phyloP scores from a whole-genome alignment of 1,140 invertebrate genomes.

The Euwallacea similis region DNA sequence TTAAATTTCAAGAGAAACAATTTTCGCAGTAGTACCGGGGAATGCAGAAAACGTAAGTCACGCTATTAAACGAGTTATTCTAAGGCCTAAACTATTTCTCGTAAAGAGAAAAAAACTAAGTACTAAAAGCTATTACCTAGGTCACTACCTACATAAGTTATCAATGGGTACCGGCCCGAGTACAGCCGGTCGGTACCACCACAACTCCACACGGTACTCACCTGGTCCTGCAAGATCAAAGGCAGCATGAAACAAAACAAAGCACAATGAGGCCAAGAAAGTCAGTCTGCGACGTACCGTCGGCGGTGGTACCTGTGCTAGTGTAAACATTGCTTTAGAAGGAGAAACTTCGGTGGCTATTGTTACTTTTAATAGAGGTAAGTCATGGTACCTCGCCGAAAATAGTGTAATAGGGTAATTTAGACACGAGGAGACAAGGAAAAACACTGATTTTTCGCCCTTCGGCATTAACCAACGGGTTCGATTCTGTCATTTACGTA shows the following conservation, averaged over 20 bases:
- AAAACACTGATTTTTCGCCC: too few species aligned
- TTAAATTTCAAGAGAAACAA: too few species aligned
- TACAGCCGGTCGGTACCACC: constrained; percentile 2
- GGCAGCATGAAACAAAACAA: constrained; percentile 52
- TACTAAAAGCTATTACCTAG: constrained; percentile 4
- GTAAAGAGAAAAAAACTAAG: background rate
- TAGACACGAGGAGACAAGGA: too few species aligned
- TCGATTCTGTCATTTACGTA: too few species aligned
- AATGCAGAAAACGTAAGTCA: background rate
- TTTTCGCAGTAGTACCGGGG: background rate
- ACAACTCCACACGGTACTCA: constrained; percentile 39
- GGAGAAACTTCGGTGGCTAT: too few species aligned
- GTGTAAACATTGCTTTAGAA: background rate
- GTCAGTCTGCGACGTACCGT: constrained; percentile 44
- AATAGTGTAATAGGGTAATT: too few species aligned
- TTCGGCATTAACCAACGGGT: too few species aligned
- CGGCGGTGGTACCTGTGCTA: constrained; percentile 10
- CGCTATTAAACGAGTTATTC: background rate
- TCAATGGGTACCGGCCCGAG: constrained; percentile 5
- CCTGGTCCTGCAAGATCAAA: constrained; percentile 49
- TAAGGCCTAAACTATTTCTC: too few species aligned
- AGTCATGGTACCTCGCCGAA: too few species aligned
- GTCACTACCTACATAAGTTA: constrained; percentile 10
- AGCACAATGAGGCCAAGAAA: constrained; percentile 50
- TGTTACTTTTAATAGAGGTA: too few species aligned